These are phyloP conservation scores for Corydoras sp. DNA, from an alignment of 2,113 vertebrate species.

Conservation along the genomic window DNA sequence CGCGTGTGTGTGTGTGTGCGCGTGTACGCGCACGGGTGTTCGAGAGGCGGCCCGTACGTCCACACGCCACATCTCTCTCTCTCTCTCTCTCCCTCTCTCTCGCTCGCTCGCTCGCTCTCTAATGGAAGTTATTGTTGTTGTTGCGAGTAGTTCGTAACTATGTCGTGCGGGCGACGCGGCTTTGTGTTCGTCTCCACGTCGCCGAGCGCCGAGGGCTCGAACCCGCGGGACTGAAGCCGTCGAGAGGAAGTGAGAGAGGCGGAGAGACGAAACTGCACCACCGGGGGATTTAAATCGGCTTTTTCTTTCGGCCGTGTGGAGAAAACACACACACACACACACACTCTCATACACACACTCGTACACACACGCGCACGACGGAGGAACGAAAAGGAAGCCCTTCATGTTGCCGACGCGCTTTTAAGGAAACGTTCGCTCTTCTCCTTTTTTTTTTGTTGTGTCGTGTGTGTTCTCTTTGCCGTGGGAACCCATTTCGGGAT, in stretches of 20 bases:
- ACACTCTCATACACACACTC: conserved; percentile 14
- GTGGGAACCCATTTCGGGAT: conserved; percentile 60
- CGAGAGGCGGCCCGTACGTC: too few species aligned
- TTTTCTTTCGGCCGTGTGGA: not conserved
- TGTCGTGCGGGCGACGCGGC: too few species aligned
- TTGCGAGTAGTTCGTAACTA: too few species aligned
- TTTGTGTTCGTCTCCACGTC: too few species aligned
- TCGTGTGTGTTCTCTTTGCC: not conserved
- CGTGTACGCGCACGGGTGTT: too few species aligned
- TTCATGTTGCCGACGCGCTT: conserved; percentile 96
- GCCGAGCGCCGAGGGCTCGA: too few species aligned
- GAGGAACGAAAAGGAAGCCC: conserved; percentile 55
- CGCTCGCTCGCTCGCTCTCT: too few species aligned
- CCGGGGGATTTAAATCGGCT: conserved; percentile 75
- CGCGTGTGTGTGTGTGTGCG: too few species aligned
- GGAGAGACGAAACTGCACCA: conserved; percentile 37
- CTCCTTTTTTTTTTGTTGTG: not conserved
- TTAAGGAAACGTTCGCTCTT: conserved; percentile 60
- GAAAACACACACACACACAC: conserved; percentile 35
- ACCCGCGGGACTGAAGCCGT: not conserved
- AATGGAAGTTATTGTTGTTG: too few species aligned
- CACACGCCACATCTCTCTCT: too few species aligned
- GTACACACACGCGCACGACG: conserved; percentile 42
- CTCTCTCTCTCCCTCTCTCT: too few species aligned
- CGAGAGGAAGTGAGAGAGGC: conserved; percentile 52